phyloP scores from a whole-genome alignment of 2,797 vertebrate species.

The Odontamblyopus lacepedii region DNA sequence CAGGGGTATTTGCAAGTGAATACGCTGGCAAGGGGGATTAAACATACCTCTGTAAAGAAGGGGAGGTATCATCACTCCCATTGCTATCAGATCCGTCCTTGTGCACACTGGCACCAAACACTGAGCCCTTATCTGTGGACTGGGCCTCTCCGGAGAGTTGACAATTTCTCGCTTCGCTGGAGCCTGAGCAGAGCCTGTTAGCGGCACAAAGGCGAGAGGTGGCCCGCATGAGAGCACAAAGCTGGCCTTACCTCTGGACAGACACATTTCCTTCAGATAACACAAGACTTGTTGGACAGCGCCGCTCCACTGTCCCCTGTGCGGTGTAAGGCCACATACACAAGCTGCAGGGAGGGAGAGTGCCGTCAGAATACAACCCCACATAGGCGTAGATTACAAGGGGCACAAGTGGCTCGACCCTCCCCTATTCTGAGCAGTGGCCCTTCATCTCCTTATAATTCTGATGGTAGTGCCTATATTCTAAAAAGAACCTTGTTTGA shows the following conservation, averaged over 20 bases:
- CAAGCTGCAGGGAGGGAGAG: slow-evolving; percentile 43
- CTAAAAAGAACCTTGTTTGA: not conserved
- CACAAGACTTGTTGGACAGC: slow-evolving; percentile 84
- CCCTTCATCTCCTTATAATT: slow-evolving; percentile 3
- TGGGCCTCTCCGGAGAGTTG: slow-evolving; percentile 97
- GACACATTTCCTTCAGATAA: slow-evolving; percentile 91
- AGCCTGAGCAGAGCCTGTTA: slow-evolving; percentile 98
- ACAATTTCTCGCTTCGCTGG: slow-evolving; percentile 99
- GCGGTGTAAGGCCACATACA: slow-evolving; percentile 45
- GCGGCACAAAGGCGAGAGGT: slow-evolving; percentile 84
- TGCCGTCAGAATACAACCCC: slow-evolving; percentile 38
- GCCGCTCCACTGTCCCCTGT: slow-evolving; percentile 61
- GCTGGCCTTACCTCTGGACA: slow-evolving; percentile 91
- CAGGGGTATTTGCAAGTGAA: slow-evolving; percentile 85
- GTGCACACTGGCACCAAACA: slow-evolving; percentile 95
- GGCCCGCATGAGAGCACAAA: slow-evolving; percentile 90
- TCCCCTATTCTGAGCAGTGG: not conserved
- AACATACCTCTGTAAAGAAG: slow-evolving; percentile 82
- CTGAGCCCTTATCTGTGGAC: slow-evolving; percentile 97
- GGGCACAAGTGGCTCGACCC: slow-evolving; percentile 1
- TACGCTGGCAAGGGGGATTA: slow-evolving; percentile 83
- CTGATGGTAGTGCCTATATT: not conserved
- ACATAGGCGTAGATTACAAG: slow-evolving; percentile 8
- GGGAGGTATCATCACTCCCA: slow-evolving; percentile 81
- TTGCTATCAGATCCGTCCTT: slow-evolving; percentile 96